These are phyloP conservation scores for Lacerta agilis DNA, from an alignment of 2,797 vertebrate genomes.

Conservation along the genomic window DNA sequence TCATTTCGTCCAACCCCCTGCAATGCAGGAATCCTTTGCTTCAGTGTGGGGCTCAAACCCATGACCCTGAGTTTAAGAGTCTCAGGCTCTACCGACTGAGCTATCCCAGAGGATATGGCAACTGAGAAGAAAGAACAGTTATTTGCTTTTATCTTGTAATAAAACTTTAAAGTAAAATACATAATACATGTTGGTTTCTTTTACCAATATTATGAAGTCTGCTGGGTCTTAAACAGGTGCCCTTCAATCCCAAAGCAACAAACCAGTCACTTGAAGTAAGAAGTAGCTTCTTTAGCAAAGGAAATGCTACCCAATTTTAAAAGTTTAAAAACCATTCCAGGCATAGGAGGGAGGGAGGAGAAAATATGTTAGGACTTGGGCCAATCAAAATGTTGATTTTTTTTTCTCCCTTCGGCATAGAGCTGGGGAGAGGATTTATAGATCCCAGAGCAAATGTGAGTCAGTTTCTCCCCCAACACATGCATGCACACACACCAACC, in stretches of 20 bases:
- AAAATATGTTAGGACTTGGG: not conserved
- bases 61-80: too few relatives aligned
- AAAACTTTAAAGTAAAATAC: too few relatives aligned
- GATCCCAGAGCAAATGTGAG: not conserved
- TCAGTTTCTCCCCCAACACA: not conserved
- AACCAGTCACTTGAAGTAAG: not conserved
- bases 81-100: too few relatives aligned
- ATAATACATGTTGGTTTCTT: not conserved
- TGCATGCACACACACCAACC: too few relatives aligned
- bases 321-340: not conserved
- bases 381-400: conserved; percentile 13
- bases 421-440: not conserved
- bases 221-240: not conserved
- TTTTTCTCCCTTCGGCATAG: not conserved
- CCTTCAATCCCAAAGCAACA: not conserved
- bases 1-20: too few relatives aligned
- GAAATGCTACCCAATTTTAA: not conserved
- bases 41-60: too few relatives aligned
- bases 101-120: too few relatives aligned
- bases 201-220: accelerated
- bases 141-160: not conserved
- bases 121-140: accelerated
- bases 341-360: not conserved
- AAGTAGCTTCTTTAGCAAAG: not conserved
- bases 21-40: too few relatives aligned